Evolutionary conservation across 2,888 invertebrate species (phyloP).

Genomic region (Xanthorhoe spadicearia): DNA sequence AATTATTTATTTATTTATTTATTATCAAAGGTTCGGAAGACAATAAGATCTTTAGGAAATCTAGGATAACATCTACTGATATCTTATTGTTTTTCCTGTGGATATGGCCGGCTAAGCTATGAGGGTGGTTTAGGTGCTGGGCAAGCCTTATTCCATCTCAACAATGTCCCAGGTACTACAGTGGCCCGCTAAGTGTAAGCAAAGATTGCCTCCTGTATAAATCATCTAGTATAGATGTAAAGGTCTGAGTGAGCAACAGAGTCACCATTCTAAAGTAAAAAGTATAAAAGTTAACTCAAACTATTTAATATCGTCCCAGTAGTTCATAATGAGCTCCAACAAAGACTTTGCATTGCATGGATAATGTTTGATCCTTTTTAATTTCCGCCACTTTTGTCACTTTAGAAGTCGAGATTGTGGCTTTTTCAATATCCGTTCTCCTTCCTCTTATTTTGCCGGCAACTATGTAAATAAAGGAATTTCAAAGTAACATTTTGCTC

Average conservation of each 20-base stretch:
- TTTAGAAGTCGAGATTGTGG: constrained; percentile 48
- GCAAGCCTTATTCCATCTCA: too few relatives aligned
- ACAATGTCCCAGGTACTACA: too few relatives aligned
- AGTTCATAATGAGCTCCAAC: constrained; percentile 49
- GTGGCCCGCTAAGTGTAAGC: too few relatives aligned
- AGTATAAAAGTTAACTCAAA: neutral
- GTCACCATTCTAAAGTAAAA: neutral
- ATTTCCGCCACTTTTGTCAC: constrained; percentile 56
- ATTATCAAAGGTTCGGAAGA: neutral
- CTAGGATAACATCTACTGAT: too few relatives aligned
- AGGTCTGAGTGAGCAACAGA: neutral
- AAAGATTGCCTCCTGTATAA: too few relatives aligned
- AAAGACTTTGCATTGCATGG: constrained; percentile 45
- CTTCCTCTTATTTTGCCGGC: constrained; percentile 38
- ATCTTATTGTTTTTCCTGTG: too few relatives aligned
- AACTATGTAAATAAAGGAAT: constrained; percentile 44
- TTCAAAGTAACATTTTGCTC: constrained; percentile 14
- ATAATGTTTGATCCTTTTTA: constrained; percentile 50
- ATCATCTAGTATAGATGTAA: too few relatives aligned
- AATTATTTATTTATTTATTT: too few relatives aligned
- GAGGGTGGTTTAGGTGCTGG: too few relatives aligned
- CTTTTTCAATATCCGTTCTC: constrained; percentile 48
- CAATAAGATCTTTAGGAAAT: neutral
- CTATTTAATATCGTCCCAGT: constrained; percentile 32
- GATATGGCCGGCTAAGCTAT: too few relatives aligned